Percentiles rank a stretch among this genome's conserved stretches.
Conservation (phyloP, 2,888 invertebrate genomes). For the Tiliacea citrago region DNA sequence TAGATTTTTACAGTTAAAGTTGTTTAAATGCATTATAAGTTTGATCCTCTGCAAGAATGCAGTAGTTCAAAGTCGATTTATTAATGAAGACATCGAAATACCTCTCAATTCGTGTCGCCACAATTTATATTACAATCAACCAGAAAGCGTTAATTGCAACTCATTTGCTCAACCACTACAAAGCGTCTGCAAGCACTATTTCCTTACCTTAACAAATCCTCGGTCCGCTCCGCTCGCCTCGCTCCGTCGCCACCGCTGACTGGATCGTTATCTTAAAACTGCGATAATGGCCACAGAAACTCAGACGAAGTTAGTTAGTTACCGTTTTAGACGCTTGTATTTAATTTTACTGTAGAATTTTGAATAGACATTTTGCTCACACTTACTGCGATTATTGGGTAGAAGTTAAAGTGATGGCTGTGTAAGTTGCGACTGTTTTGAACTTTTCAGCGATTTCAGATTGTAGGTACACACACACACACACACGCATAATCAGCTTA, state of each 20-base stretch:
- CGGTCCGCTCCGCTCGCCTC: constrained; percentile 18
- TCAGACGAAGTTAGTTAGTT: constrained; percentile 63
- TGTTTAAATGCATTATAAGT: background rate
- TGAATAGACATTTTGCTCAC: constrained; percentile 48
- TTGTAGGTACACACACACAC: too few relatives aligned
- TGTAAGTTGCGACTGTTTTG: background rate
- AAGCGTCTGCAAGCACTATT: constrained; percentile 13
- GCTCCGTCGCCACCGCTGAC: constrained; percentile 1
- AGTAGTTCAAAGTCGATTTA: background rate
- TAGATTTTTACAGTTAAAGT: background rate
- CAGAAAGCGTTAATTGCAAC: background rate
- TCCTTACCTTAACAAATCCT: constrained; percentile 2
- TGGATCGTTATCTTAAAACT: constrained; percentile 56
- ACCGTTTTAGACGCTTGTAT: constrained; percentile 63
- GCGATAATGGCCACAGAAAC: constrained; percentile 63
- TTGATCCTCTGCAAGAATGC: background rate
- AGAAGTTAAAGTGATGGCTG: background rate
- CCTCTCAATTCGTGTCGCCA: background rate
- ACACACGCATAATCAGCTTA: too few relatives aligned
- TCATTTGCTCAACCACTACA: constrained; percentile 3
- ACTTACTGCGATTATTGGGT: constrained; percentile 28
- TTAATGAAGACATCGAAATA: background rate
- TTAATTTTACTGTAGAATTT: constrained; percentile 63
- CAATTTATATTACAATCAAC: background rate
- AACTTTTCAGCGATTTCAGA: too few relatives aligned